These are phyloP conservation scores for Creontiades dilutus DNA, from an alignment of 2,888 invertebrate genomes.

Conservation along the genomic window DNA sequence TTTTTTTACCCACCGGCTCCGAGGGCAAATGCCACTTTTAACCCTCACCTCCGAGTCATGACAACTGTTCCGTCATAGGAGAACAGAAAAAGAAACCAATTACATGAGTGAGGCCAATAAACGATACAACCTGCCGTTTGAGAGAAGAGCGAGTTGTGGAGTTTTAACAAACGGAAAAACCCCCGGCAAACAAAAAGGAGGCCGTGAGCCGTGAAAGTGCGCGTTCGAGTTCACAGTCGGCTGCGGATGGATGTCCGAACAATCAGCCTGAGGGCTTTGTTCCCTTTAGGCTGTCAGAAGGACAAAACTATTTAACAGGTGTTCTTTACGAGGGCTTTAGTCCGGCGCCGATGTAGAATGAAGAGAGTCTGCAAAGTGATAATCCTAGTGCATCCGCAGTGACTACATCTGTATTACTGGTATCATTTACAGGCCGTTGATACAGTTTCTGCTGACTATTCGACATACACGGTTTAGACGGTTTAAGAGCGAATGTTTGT, in stretches of 20 bases:
- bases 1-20: conserved; percentile 11
- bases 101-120: neutral
- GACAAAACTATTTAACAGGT: neutral
- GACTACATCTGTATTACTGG: too few relatives aligned
- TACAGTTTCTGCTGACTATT: too few relatives aligned
- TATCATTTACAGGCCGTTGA: too few relatives aligned
- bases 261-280: neutral
- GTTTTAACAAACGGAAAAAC: neutral
- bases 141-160: neutral
- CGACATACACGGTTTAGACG: too few relatives aligned
- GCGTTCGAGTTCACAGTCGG: neutral
- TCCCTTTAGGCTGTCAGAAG: neutral
- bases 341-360: too few relatives aligned
- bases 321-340: too few relatives aligned
- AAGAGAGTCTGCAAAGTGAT: too few relatives aligned
- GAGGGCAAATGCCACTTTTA: neutral
- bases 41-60: neutral
- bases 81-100: neutral
- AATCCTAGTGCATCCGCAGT: too few relatives aligned
- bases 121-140: neutral
- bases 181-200: neutral
- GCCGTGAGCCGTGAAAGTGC: neutral
- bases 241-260: neutral
- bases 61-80: neutral
- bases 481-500: too few relatives aligned